Base-by-base conservation (phyloP, 2,888 invertebrate genomes). In the Eupeodes latifasciatus region DNA sequence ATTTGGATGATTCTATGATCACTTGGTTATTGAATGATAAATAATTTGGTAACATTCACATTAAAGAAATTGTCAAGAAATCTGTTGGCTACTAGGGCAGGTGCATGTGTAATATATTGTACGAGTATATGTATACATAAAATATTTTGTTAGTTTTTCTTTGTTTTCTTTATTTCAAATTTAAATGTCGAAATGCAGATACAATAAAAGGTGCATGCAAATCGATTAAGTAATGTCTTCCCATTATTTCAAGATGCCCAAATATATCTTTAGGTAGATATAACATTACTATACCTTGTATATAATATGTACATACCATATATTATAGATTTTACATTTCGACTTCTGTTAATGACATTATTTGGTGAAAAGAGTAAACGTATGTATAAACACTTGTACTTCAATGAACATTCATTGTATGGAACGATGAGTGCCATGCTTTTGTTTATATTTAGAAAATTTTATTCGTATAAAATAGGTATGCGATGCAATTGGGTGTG, bases 391-490 rank as follows among this genome's bases (percentile, higher is more conserved):
- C 5, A 40, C 5, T 40, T 40, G 27, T 27, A 27, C 27, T 27
- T 27, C 1, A 27, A 27, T 27, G 27, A 27, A 27, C 40, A 47
- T 47, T 57, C 19, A 57, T 12, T 57, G 57, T 34, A 57, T 57
- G 57, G 34, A 57, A 34, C 57, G 34, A 57, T 40, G 40, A 9
- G 40, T 57, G 14, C 27, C 12, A 57, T 57, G 27, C 57, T 40
- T 57, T 57, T 57, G 27, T 57, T 27, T 57, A 57, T 57, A 57
- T 57, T 57, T 57, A 57, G 57, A 34, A 40, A 40, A 40, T 40
- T 27, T 2, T 27, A 27, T 27, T 5, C 40, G 4, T 57, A 34
- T 7, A 10, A 57, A 34, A 6, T 12, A 6, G 27, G 27, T 57
- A 12, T 57, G 5, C 3, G 5, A 57, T 57, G 57, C 57, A 34